Evolutionary conservation across 2,113 vertebrate genomes (phyloP).

Genomic region (human (Homo sapiens)): DNA sequence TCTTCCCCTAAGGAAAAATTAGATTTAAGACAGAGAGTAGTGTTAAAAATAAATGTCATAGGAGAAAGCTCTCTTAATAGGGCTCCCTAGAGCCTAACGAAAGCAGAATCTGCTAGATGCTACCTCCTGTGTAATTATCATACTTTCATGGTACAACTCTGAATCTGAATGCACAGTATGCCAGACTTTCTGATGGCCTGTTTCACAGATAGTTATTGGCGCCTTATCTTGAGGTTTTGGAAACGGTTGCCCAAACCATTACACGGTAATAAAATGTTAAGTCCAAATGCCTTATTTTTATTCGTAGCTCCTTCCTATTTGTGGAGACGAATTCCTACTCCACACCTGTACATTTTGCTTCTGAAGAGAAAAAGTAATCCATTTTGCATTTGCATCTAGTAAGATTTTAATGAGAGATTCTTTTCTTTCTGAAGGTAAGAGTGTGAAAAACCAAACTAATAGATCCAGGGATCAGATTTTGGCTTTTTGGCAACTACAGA

Average conservation of each 20-base stretch:
- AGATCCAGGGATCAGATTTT: not conserved
- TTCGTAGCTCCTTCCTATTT: not conserved
- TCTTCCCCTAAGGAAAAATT: constrained; percentile 57
- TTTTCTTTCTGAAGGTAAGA: constrained; percentile 16
- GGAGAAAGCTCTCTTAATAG: constrained; percentile 34
- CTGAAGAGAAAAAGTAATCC: constrained; percentile 20
- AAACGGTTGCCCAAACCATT: not conserved
- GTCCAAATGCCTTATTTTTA: constrained; percentile 50
- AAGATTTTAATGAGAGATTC: constrained; percentile 35
- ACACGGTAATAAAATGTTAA: constrained; percentile 28
- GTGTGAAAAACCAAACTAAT: constrained; percentile 21
- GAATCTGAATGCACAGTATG: not conserved
- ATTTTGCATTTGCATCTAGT: constrained; percentile 30
- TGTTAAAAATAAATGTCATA: constrained; percentile 47
- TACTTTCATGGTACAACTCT: not conserved
- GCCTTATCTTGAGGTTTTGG: constrained; percentile 3
- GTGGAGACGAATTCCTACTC: not conserved
- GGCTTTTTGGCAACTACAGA: not conserved
- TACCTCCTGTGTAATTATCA: not conserved
- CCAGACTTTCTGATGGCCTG: not conserved
- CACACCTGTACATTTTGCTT: not conserved
- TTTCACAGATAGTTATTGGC: constrained; percentile 43
- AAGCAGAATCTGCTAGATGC: constrained; percentile 52
- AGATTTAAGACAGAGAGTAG: constrained; percentile 42
- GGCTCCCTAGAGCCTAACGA: constrained; percentile 6